A percentile compares a stretch with the other conserved stretches of the same genome.
phyloP scores from a whole-genome alignment of 92 coral and sea anemone genomes.

The Chrysogorgia sp. region DNA sequence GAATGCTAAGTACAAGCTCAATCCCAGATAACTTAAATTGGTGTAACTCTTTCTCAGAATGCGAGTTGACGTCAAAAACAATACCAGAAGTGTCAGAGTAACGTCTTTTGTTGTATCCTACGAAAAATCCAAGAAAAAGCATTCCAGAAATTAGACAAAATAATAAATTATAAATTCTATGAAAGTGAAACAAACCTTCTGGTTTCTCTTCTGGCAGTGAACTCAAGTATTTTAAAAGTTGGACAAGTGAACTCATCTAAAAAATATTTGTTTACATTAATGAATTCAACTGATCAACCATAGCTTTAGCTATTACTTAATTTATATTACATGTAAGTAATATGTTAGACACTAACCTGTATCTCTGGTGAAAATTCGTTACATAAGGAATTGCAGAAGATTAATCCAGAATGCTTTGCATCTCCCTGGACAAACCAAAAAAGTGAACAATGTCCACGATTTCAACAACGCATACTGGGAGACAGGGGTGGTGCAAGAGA shows the following conservation, averaged over 20 bases:
- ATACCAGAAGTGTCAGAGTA: constrained; percentile 62
- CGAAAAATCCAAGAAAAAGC: not conserved
- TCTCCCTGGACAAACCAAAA: constrained; percentile 45
- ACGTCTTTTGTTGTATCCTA: constrained; percentile 14
- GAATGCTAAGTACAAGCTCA: constrained; percentile 70
- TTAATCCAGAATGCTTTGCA: constrained; percentile 65
- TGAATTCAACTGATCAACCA: not conserved
- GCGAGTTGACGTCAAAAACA: constrained; percentile 79
- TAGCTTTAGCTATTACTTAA: no score
- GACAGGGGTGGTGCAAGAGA: no score
- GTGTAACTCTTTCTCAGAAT: constrained; percentile 82
- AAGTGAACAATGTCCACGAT: not conserved
- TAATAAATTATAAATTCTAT: not conserved
- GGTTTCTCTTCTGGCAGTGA: constrained; percentile 80
- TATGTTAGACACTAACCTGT: constrained; percentile 60
- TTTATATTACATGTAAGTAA: no score
- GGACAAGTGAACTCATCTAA: constrained; percentile 79
- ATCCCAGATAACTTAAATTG: constrained; percentile 80
- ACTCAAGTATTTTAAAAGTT: constrained; percentile 69
- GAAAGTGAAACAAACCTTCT: constrained; percentile 66
- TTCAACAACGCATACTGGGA: no score
- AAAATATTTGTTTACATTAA: constrained; percentile 1
- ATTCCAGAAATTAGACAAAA: not conserved
- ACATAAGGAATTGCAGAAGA: constrained; percentile 80
- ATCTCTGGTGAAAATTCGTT: constrained; percentile 73